A percentile compares a stretch with the other conserved stretches of the same genome.
phyloP scores from a whole-genome alignment of 2,797 vertebrate genomes.

The Threskiornis aethiopicus region DNA sequence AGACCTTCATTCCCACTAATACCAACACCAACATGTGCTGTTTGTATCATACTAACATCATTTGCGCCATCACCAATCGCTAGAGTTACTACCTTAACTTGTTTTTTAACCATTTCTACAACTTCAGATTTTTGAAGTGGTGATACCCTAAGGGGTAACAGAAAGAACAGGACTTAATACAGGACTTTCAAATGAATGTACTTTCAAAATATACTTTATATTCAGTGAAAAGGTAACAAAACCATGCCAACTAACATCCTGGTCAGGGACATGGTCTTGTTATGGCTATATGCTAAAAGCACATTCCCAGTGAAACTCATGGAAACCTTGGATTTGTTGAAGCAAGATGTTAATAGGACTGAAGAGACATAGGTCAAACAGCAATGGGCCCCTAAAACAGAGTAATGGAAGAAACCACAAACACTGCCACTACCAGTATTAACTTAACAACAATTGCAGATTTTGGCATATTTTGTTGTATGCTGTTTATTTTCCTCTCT shows the following conservation, averaged over 20 bases:
- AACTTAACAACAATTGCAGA: background rate
- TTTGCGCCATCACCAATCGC: conserved; percentile 98
- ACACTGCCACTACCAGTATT: background rate
- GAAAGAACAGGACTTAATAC: background rate
- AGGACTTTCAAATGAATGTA: background rate
- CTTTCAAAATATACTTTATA: background rate
- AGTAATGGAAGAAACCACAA: background rate
- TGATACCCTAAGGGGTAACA: conserved; percentile 83
- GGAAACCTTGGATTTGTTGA: background rate
- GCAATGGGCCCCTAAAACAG: background rate
- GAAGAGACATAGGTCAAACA: background rate
- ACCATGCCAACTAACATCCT: background rate
- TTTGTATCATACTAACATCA: conserved; percentile 98
- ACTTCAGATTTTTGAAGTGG: conserved; percentile 99
- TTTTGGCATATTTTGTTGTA: background rate
- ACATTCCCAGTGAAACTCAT: background rate
- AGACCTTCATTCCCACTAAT: conserved; percentile 98
- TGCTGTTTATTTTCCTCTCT: background rate
- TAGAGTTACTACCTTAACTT: conserved; percentile 95
- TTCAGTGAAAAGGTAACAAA: background rate
- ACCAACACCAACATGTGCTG: conserved; percentile 94
- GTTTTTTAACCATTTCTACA: conserved; percentile 98
- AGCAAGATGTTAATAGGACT: background rate
- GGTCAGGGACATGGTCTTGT: fast-evolving
- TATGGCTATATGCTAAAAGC: background rate